Base-by-base conservation (phyloP, 2,113 vertebrate species). In the Dascyllus trimaculatus region DNA sequence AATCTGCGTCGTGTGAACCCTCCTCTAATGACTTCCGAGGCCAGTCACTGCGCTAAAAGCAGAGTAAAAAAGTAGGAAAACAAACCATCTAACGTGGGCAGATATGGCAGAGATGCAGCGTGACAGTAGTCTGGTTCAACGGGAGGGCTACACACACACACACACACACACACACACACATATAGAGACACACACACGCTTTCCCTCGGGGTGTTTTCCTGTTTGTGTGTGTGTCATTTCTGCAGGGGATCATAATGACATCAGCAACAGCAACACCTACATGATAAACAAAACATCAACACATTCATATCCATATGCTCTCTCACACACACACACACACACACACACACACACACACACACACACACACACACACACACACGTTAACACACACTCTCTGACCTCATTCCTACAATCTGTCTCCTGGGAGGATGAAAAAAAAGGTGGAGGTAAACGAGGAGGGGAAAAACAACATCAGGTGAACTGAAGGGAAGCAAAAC, bases 341-440 rank as follows among this genome's bases (percentile, higher is more conserved):
- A 40, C 38, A 13, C 38, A 40, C 38, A 40, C 38, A 11, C 38
- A 40, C 38, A 9, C 38, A 40, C 7, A 9, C 35, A 35, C 35
- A 35, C 35, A n/a, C n/a, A n/a, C n/a, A n/a, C n/a, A n/a, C n/a
- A 35, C 35, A 35, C 35, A 35, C 35, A 35, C 35, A 40, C 38
- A 40, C 38, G n/a, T n/a, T n/a, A n/a, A 40, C 38, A 40, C 38
- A 13, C 38, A 40, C 38, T 1, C 38, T 24, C 70, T 82, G 84
- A 92, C 86, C 88, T 90, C 86, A 88, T 88, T 85, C 74, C 67
- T 79, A 66, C 73, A 79, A 80, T 83, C 53, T 80, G 66, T 81
- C 85, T 88, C 82, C 43, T 53, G 74, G 70, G 78, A 77, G 61
- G 32, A 60, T 38, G 18, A 48, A 71, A 60, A 65, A 73, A 77